phyloP scores from a whole-genome alignment of 2,113 vertebrate species.

The Pelvicachromis taeniatus region DNA sequence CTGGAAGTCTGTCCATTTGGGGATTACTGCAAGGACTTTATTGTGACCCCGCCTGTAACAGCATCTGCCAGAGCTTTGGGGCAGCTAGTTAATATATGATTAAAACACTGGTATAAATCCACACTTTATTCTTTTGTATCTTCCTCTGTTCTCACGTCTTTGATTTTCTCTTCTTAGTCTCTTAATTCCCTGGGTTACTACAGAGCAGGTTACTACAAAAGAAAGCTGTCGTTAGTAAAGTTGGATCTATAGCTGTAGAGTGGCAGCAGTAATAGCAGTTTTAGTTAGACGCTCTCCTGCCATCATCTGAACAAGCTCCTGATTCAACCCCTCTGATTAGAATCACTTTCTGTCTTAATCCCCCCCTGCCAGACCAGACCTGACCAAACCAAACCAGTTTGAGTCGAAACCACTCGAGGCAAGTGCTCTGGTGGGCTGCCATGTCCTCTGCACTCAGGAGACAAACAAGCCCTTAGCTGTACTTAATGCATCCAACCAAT shows the following conservation, averaged over 20 bases:
- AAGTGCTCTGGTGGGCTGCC: conserved; percentile 46
- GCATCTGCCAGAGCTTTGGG: neutral
- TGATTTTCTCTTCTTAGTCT: neutral
- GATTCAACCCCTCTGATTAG: conserved; percentile 32
- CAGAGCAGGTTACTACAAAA: neutral
- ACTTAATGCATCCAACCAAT: conserved; percentile 71
- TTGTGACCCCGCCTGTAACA: neutral
- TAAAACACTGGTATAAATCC: neutral
- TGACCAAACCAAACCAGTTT: conserved; percentile 31
- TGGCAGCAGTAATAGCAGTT: neutral
- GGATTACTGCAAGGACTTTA: neutral
- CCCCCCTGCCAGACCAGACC: neutral
- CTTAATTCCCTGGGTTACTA: neutral
- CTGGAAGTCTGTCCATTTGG: neutral
- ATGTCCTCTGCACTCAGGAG: conserved; percentile 55
- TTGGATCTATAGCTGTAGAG: neutral
- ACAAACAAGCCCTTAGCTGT: conserved; percentile 66
- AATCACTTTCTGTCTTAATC: conserved; percentile 26
- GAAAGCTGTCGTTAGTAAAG: neutral
- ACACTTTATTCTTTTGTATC: neutral
- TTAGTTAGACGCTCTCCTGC: neutral
- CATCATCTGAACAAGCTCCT: neutral
- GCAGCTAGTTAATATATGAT: neutral
- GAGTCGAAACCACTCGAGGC: conserved; percentile 36
- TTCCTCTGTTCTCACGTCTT: neutral